Conservation (phyloP, 2,888 invertebrate species). For the Pardosa pseudoannulata region DNA sequence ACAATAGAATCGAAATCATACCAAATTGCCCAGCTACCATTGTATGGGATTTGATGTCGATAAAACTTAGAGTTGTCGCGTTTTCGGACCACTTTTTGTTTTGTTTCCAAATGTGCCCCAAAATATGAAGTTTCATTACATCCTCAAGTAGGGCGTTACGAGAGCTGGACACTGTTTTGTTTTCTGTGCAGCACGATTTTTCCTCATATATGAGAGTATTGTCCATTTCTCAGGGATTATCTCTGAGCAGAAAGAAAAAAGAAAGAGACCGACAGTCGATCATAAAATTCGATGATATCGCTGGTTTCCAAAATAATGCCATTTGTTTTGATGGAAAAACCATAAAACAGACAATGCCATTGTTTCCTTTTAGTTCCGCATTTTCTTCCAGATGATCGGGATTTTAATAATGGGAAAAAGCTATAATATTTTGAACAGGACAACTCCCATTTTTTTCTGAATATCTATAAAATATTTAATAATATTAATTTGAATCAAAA, state of each 20-base stretch:
- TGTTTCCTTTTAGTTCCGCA: constrained; percentile 21
- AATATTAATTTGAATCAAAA: no score
- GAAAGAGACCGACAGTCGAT: neutral
- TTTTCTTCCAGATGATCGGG: neutral
- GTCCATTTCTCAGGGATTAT: neutral
- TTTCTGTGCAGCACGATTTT: constrained; percentile 1
- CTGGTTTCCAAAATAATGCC: neutral
- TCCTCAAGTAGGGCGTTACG: constrained; percentile 55
- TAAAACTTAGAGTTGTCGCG: constrained; percentile 35
- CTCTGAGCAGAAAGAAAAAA: neutral
- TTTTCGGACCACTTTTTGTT: constrained; percentile 39
- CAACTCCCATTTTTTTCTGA: no score
- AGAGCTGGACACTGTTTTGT: neutral
- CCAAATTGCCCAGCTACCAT: constrained; percentile 38
- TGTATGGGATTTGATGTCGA: constrained; percentile 29
- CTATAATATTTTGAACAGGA: neutral
- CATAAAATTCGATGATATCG: neutral
- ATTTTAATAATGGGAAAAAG: neutral
- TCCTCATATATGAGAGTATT: constrained; percentile 19
- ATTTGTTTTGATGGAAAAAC: neutral
- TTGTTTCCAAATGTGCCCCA: constrained; percentile 23
- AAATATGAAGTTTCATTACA: constrained; percentile 31
- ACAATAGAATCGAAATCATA: neutral
- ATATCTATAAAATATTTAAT: no score
- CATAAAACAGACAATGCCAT: neutral